These are phyloP conservation scores for Syrphus vitripennis DNA, from an alignment of 2,888 invertebrate genomes.

Conservation along the genomic window DNA sequence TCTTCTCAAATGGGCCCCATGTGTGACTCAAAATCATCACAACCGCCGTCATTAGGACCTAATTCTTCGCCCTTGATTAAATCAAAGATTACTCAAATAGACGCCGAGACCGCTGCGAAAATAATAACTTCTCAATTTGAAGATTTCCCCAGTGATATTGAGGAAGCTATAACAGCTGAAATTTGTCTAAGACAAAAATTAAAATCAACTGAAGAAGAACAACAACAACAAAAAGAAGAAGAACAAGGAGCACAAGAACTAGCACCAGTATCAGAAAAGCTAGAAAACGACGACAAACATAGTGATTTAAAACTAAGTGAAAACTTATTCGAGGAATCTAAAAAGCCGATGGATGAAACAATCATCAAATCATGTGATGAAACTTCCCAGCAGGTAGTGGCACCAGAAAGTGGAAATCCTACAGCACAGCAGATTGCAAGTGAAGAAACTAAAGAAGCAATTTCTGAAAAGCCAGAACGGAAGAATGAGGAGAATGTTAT, in stretches of 20 bases:
- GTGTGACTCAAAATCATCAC: constrained; percentile 71
- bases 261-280: too few relatives aligned
- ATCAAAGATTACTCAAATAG: constrained; percentile 53
- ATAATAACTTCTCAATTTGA: constrained; percentile 60
- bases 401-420: not conserved
- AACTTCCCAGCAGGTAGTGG: not conserved
- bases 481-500: not conserved
- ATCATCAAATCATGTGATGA: not conserved
- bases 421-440: not conserved
- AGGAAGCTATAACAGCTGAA: constrained; percentile 78
- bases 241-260: not conserved
- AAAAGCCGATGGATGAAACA: constrained; percentile 12
- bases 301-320: not conserved
- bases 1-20: constrained; percentile 73
- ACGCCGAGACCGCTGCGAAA: constrained; percentile 54
- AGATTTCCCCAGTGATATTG: constrained; percentile 76
- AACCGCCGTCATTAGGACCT: constrained; percentile 43
- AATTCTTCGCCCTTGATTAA: constrained; percentile 53
- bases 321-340: not conserved
- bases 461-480: not conserved
- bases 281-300: not conserved
- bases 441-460: not conserved
- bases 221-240: not conserved
- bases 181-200: constrained; percentile 78
- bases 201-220: constrained; percentile 35